A percentile compares a stretch with the other conserved stretches of the same genome.
Evolutionary conservation across 2,797 vertebrate species (phyloP).

Genomic region (Notamacropus eugenii): DNA sequence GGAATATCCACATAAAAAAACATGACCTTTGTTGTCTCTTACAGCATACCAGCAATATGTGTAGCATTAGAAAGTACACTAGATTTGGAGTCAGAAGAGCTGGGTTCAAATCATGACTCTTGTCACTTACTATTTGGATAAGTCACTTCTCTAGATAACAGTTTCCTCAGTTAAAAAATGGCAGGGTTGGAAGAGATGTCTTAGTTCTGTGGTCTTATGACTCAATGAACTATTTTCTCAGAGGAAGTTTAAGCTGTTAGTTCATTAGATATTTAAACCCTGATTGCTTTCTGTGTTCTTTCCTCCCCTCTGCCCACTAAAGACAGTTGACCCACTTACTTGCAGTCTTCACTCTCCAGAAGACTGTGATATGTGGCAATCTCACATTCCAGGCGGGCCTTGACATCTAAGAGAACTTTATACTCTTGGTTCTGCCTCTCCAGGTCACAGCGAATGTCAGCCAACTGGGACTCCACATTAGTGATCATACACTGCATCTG

Average conservation of each 20-base stretch:
- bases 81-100: neutral
- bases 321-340: slow-evolving; percentile 67
- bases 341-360: slow-evolving; percentile 84
- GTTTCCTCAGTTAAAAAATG: neutral
- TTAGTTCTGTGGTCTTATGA: neutral
- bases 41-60: neutral
- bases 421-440: slow-evolving; percentile 88
- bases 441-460: slow-evolving; percentile 82
- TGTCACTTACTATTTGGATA: neutral
- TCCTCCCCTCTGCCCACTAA: neutral
- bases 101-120: neutral
- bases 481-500: slow-evolving; percentile 83
- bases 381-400: slow-evolving; percentile 88
- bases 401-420: slow-evolving; percentile 86
- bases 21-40: neutral
- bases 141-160: neutral
- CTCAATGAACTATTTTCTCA: neutral
- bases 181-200: neutral
- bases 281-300: neutral
- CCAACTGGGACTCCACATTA: slow-evolving; percentile 84
- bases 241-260: neutral
- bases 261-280: neutral
- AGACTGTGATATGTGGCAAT: slow-evolving; percentile 88
- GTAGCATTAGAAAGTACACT: neutral
- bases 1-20: neutral